phyloP scores from a whole-genome alignment of 1,140 invertebrate species.

The Tetragnatha versicolor region DNA sequence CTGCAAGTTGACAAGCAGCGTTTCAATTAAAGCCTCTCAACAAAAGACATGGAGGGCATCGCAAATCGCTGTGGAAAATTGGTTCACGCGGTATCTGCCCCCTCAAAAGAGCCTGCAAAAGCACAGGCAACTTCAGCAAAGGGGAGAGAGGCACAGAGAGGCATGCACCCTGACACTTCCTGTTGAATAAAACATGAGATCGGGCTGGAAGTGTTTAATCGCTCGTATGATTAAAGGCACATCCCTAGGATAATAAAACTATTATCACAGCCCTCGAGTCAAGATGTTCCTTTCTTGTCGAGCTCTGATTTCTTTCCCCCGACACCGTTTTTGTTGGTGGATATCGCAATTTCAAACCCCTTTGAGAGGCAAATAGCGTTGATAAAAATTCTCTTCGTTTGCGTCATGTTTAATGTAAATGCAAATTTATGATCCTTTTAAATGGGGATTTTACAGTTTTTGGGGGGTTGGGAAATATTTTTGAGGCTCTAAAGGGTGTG shows the following conservation, averaged over 20 bases:
- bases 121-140: too few species aligned
- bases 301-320: neutral
- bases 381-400: neutral
- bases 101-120: too few species aligned
- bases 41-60: too few species aligned
- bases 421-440: neutral
- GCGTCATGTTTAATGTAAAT: constrained; percentile 6
- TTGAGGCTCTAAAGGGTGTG: neutral
- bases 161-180: constrained; percentile 8
- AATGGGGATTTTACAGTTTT: too few species aligned
- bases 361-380: neutral
- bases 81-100: too few species aligned
- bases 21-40: too few species aligned
- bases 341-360: constrained; percentile 35
- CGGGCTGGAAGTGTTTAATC: constrained; percentile 48
- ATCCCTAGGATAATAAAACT: constrained; percentile 52
- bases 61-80: too few species aligned
- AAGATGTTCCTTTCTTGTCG: constrained; percentile 40
- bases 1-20: too few species aligned
- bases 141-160: neutral
- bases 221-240: constrained; percentile 48
- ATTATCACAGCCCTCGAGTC: constrained; percentile 49
- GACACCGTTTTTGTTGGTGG: constrained; percentile 1
- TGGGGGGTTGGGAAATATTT: too few species aligned
- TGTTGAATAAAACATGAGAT: constrained; percentile 52